Evolutionary conservation across 1,140 invertebrate genomes (phyloP), one percentile per base, ranked within the genome.

Genomic region (Drosophila watanabei): DNA sequence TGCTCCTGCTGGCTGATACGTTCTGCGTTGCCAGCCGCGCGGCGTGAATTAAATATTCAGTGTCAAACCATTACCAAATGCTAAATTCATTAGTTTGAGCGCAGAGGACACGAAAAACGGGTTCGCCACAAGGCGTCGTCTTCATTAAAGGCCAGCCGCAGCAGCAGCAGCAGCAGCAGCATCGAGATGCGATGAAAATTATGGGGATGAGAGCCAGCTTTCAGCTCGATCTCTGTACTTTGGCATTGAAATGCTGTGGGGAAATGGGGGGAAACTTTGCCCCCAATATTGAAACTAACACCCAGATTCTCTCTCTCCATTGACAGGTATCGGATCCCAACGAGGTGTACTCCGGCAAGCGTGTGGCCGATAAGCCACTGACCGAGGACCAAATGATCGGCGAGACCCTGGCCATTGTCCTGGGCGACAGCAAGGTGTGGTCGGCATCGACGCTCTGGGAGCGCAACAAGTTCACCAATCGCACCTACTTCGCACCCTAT

Each of bases 351-450:
- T 97, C 97, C 28, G 98, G 98, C 18, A 98, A 97, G 84, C 94
- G 98, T 72, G 96, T 98, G 5, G 96, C 97, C 1, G 98, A 99
- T 92, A 96, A 96, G 75, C 96, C 97, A 8, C 94, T 99, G 14
- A 97, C 97, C 2, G 97, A 98, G 94, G 98, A 98, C 95, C 98
- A 99, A 94, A 97, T 99, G 96, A 97, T 98, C 76, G 98, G 97
- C 1, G 98, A 99, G 93, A 98, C 98, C 1, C 92, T 99, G 18
- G 96, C 98, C 18, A 94, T 98, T 52, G 96, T 99, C 0, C 95
- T 99, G 82, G 98, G 98, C 24, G 97, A 99, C 93, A 96, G 96
- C 48, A 97, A 96, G 93, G 97, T 99, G 75, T 97, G 97, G 96
- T 97, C 97, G 9, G 97, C 98, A 68, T 98, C 98, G 32, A 97